Evolutionary conservation across 2,113 vertebrate species (phyloP), one percentile per base, ranked within the genome.

Genomic region (Oncorhynchus tshawytscha): DNA sequence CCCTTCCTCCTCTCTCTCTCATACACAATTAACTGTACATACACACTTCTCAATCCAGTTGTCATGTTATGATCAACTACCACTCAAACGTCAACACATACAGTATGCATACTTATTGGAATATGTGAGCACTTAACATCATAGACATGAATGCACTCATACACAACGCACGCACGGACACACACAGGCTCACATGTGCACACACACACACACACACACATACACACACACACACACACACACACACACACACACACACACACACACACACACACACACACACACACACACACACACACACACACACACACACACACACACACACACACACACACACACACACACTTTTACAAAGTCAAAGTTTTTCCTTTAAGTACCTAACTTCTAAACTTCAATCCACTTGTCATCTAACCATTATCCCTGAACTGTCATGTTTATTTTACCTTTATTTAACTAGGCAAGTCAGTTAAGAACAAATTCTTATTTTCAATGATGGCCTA

Each of bases 241-340:
- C 65, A 29, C 64, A 66, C 64, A 66, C 64, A 64, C 62, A 67
- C 65, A 29, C 64, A 66, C 64, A 66, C 64, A 64, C 62, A 67
- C 65, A 29, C 64, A 66, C 64, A 66, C 64, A 64, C 62, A 67
- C 65, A 29, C 64, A 66, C 64, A 66, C 64, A 64, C 62, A 67
- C 65, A 29, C 64, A 66, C 64, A 66, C 64, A 64, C 62, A 67
- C 65, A 29, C 64, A 66, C 64, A 66, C 64, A 64, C 62, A 67
- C 65, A 29, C 64, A 66, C 25, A 31, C 64, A 24, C 62, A 67
- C 65, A 29, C 64, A 66, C 64, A 66, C 64, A 64, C 62, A 67
- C 65, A 29, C 64, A 66, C 64, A 66, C 64, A 64, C 62, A 20
- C 3, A 3, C 16, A 39, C 31, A n/a, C 67, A n/a, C 13, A 67